Percentiles rank a stretch among this genome's conserved stretches.
These are phyloP conservation scores for Heliocidaris erythrogramma DNA, from an alignment of 35 echinoderm and acorn worm genomes.

Conservation along the genomic window DNA sequence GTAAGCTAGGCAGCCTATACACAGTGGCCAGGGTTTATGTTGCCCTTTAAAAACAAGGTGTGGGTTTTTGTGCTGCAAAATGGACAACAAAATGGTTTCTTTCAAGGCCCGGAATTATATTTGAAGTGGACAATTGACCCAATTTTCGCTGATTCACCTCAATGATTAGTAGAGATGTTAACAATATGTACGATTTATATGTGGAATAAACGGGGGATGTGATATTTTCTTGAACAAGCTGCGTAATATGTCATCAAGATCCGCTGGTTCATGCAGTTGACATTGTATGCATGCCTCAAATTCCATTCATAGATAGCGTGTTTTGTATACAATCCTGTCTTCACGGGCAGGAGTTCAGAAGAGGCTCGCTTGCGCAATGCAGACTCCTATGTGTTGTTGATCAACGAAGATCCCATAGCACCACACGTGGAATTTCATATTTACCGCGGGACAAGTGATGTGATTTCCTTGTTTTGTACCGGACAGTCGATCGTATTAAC, in stretches of 20 bases:
- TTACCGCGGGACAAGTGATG: constrained; percentile 11
- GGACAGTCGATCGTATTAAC: not conserved
- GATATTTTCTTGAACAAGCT: constrained; percentile 11
- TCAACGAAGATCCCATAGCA: not conserved
- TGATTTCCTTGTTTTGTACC: not conserved
- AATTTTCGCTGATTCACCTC: not conserved
- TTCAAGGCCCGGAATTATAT: constrained; percentile 17
- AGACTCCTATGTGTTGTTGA: not conserved
- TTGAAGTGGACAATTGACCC: not conserved
- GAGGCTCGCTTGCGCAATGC: not conserved
- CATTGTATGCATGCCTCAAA: constrained; percentile 52
- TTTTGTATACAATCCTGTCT: constrained; percentile 42
- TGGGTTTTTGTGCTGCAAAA: constrained; percentile 41
- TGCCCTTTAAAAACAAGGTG: constrained; percentile 47
- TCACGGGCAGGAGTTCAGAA: not conserved
- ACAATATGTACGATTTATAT: not conserved
- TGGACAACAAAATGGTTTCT: constrained; percentile 36
- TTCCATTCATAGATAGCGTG: constrained; percentile 47
- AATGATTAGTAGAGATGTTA: not conserved
- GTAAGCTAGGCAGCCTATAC: not conserved
- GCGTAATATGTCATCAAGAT: constrained; percentile 17
- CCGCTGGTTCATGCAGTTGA: constrained; percentile 15
- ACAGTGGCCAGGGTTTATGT: constrained; percentile 3
- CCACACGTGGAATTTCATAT: not conserved
- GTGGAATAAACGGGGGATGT: not conserved